Evolutionary conservation across 2,113 vertebrate genomes (phyloP).

Genomic region (Gavia stellata): DNA sequence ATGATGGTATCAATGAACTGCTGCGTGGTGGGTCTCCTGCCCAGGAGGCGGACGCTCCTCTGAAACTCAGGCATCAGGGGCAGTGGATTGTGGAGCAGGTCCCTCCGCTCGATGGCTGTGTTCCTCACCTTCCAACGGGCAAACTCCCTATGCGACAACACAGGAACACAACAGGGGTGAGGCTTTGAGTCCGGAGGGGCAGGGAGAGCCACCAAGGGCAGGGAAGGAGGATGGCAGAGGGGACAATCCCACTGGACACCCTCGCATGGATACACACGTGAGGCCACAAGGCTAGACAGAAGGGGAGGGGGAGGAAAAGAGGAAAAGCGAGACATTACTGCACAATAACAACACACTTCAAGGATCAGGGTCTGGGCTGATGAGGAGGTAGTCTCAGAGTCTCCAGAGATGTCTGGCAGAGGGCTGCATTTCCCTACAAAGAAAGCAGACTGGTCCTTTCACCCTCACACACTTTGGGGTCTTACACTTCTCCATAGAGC

Average conservation of each 20-base stretch:
- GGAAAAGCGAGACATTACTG: not conserved
- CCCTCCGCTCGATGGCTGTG: slow-evolving; percentile 93
- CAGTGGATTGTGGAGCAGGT: slow-evolving; percentile 90
- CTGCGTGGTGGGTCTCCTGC: slow-evolving; percentile 93
- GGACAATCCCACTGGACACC: not conserved
- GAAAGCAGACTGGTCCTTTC: not conserved
- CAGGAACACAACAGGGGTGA: slow-evolving; percentile 26
- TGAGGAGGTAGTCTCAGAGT: not conserved
- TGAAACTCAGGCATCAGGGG: slow-evolving; percentile 99
- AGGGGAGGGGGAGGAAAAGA: not conserved
- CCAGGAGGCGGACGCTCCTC: slow-evolving; percentile 92
- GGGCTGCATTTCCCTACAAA: not conserved
- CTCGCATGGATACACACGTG: not conserved
- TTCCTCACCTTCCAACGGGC: slow-evolving; percentile 99
- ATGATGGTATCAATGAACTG: slow-evolving; percentile 99
- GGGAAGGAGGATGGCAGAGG: not conserved
- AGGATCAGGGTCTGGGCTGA: not conserved
- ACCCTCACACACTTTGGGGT: not conserved
- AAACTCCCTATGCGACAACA: slow-evolving; percentile 86
- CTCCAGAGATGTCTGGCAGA: not conserved
- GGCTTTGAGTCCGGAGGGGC: not conserved
- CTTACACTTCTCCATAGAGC: not conserved
- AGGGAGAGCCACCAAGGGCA: accelerated
- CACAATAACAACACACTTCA: not conserved
- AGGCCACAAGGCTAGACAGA: not conserved